phyloP scores from a whole-genome alignment of 2,113 vertebrate genomes.

The Muscicapa adusta region DNA sequence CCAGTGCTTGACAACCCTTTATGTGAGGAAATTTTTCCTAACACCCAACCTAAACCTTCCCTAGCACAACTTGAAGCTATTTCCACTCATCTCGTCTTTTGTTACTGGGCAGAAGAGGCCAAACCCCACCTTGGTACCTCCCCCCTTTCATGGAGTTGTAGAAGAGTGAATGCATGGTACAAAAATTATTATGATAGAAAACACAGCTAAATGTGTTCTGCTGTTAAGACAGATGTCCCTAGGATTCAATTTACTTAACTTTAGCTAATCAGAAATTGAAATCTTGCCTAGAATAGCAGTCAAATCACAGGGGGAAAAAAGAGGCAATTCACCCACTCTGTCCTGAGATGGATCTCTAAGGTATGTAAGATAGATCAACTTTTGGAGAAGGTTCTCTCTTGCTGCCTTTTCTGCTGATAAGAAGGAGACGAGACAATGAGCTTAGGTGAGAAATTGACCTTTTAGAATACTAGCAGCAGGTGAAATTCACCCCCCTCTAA shows the following conservation, averaged over 20 bases:
- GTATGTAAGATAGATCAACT: background rate
- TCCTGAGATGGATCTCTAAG: background rate
- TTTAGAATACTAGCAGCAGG: background rate
- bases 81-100: background rate
- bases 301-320: background rate
- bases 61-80: background rate
- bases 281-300: background rate
- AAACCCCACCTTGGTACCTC: background rate
- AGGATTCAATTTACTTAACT: background rate
- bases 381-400: background rate
- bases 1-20: background rate
- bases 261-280: background rate
- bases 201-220: background rate
- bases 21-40: background rate
- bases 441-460: background rate
- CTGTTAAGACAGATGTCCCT: background rate
- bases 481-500: background rate
- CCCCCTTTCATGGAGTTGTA: background rate
- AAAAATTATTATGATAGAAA: background rate
- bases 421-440: background rate
- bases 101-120: background rate
- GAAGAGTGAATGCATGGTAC: background rate
- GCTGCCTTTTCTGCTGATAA: background rate
- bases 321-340: background rate
- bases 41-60: background rate